Percentiles rank a stretch among this genome's conserved stretches.
phyloP scores from a whole-genome alignment of 2,113 vertebrate species.

The Turnix velox region DNA sequence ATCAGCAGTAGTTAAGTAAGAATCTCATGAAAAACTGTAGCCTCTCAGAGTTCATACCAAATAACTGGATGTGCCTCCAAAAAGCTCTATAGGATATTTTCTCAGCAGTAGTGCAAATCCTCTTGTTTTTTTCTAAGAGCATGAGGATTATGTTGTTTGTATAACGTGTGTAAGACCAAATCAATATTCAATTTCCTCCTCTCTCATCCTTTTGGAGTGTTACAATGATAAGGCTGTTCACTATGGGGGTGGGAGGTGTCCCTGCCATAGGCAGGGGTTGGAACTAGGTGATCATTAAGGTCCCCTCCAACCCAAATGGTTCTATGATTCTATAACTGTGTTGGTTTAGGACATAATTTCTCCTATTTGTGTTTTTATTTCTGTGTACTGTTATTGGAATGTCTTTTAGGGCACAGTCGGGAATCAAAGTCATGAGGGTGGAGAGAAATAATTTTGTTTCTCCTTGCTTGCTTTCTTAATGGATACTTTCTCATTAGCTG shows the following conservation, averaged over 20 bases:
- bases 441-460: background rate
- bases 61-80: background rate
- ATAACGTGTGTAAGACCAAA: background rate
- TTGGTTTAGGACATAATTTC: background rate
- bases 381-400: background rate
- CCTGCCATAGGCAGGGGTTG: no score
- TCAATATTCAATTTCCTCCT: background rate
- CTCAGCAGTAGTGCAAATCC: background rate
- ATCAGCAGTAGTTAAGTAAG: background rate
- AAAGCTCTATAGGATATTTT: background rate
- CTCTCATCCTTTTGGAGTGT: background rate
- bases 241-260: no score
- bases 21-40: background rate
- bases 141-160: background rate
- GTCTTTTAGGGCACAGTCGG: background rate
- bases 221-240: background rate
- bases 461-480: background rate
- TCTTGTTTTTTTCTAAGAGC: background rate
- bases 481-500: background rate
- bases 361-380: background rate
- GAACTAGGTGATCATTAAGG: no score
- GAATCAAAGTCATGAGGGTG: background rate
- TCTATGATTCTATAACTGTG: no score
- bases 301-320: no score
- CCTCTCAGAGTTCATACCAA: background rate